phyloP scores from a whole-genome alignment of 2,113 vertebrate species.

The Mormoops blainvillei region DNA sequence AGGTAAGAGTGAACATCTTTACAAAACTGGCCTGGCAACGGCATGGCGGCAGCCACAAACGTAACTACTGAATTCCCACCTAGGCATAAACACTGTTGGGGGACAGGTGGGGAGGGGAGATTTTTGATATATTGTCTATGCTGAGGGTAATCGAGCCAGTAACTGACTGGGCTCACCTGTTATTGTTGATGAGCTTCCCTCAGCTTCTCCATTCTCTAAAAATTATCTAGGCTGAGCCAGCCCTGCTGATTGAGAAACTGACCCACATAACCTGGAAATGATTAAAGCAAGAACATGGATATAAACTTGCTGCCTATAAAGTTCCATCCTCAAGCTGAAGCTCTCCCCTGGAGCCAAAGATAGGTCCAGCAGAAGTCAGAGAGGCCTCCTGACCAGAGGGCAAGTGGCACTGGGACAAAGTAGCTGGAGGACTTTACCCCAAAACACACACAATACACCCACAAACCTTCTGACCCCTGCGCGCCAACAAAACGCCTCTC shows the following conservation, averaged over 20 bases:
- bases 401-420: too few relatives aligned
- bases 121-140: not conserved
- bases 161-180: not conserved
- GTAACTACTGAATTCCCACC: not conserved
- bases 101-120: accelerated
- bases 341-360: not conserved
- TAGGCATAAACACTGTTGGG: not conserved
- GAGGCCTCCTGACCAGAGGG: not conserved
- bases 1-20: not conserved
- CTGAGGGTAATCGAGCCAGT: not conserved
- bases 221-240: not conserved
- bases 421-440: too few relatives aligned
- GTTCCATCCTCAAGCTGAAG: not conserved
- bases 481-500: not conserved
- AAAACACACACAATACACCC: not conserved
- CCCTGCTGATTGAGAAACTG: not conserved
- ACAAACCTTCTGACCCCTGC: not conserved
- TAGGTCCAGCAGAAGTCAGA: not conserved
- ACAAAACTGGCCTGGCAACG: not conserved
- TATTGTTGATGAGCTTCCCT: not conserved
- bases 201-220: not conserved
- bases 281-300: not conserved
- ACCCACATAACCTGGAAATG: not conserved
- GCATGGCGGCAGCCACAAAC: not conserved
- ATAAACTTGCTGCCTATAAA: not conserved